Percentiles rank a stretch among this genome's conserved stretches.
Conservation (phyloP, 2,888 invertebrate species). For the Perizoma flavofasciatum region DNA sequence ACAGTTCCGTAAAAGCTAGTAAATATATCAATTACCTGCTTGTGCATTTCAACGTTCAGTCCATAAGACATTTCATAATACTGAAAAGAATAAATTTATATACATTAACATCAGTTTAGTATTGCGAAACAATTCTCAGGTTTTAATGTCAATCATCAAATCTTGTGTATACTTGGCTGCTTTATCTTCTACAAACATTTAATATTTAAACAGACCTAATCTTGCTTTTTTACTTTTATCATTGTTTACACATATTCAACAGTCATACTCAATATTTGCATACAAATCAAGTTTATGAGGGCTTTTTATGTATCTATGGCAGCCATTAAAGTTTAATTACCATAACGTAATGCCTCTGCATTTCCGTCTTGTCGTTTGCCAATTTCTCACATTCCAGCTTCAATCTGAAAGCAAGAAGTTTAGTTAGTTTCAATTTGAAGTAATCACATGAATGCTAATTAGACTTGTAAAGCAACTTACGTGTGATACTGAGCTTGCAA, state of each 20-base stretch:
- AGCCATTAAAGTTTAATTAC: slow-evolving; percentile 81
- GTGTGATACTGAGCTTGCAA: slow-evolving; percentile 97
- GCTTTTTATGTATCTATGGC: slow-evolving; percentile 37
- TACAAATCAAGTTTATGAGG: slow-evolving; percentile 45
- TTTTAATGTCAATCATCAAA: slow-evolving; percentile 32
- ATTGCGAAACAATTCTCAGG: slow-evolving; percentile 21
- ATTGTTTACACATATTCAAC: slow-evolving; percentile 42
- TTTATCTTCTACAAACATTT: slow-evolving; percentile 43
- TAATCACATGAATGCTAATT: slow-evolving; percentile 3
- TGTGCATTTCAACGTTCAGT: slow-evolving; percentile 97
- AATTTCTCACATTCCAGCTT: slow-evolving; percentile 99
- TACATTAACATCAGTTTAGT: slow-evolving; percentile 1
- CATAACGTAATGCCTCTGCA: slow-evolving; percentile 99
- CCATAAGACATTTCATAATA: slow-evolving; percentile 99
- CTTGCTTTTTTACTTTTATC: slow-evolving; percentile 43
- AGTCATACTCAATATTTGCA: slow-evolving; percentile 42
- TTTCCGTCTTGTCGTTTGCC: slow-evolving; percentile 98
- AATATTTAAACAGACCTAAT: slow-evolving; percentile 46
- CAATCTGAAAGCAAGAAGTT: slow-evolving; percentile 85
- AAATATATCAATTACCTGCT: slow-evolving; percentile 87
- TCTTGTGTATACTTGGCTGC: slow-evolving; percentile 29
- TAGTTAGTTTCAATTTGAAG: slow-evolving; percentile 20
- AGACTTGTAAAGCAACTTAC: slow-evolving; percentile 84
- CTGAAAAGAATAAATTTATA: slow-evolving; percentile 83
- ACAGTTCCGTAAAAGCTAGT: too few species aligned